These are phyloP conservation scores for Cryptus viduatorius DNA, from an alignment of 2,888 invertebrate genomes.

Conservation along the genomic window DNA sequence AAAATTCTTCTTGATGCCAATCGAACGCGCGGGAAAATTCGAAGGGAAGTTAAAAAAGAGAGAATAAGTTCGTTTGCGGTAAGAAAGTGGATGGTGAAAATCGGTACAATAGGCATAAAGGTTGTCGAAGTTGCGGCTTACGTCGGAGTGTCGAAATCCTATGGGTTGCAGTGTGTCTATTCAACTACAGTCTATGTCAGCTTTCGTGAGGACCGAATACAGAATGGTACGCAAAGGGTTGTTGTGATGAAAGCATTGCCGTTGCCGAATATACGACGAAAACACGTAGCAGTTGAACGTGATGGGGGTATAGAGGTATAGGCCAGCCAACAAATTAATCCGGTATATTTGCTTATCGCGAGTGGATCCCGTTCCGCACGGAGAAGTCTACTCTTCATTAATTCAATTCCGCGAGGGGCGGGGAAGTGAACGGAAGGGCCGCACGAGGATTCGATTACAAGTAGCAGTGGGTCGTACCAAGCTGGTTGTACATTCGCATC, in stretches of 20 bases:
- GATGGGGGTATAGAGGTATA: slow-evolving; percentile 40
- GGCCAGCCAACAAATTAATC: slow-evolving; percentile 69
- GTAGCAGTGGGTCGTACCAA: slow-evolving; percentile 34
- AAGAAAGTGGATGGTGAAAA: slow-evolving; percentile 12
- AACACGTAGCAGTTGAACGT: slow-evolving; percentile 29
- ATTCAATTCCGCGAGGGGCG: slow-evolving; percentile 69
- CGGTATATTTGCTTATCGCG: slow-evolving; percentile 70
- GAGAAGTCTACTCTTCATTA: slow-evolving; percentile 72
- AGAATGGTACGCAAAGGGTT: slow-evolving; percentile 22
- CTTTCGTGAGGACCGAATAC: slow-evolving; percentile 10
- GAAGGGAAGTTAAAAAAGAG: slow-evolving; percentile 17
- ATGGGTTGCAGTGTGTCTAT: slow-evolving; percentile 10
- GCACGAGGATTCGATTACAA: slow-evolving; percentile 62
- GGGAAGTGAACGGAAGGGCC: slow-evolving; percentile 58
- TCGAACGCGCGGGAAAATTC: neutral
- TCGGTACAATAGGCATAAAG: slow-evolving; percentile 17
- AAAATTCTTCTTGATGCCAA: slow-evolving; percentile 60
- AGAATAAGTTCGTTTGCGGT: slow-evolving; percentile 17
- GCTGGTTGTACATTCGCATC: slow-evolving; percentile 37
- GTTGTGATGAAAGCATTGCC: slow-evolving; percentile 40
- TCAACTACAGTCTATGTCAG: neutral
- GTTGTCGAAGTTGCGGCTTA: slow-evolving; percentile 26
- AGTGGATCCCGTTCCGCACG: slow-evolving; percentile 69
- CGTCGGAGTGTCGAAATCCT: slow-evolving; percentile 23
- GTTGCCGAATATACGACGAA: slow-evolving; percentile 49